A percentile compares a stretch with the other conserved stretches of the same genome.
These are phyloP conservation scores for Deroplatys truncata DNA, from an alignment of 2,888 invertebrate genomes.

Conservation along the genomic window DNA sequence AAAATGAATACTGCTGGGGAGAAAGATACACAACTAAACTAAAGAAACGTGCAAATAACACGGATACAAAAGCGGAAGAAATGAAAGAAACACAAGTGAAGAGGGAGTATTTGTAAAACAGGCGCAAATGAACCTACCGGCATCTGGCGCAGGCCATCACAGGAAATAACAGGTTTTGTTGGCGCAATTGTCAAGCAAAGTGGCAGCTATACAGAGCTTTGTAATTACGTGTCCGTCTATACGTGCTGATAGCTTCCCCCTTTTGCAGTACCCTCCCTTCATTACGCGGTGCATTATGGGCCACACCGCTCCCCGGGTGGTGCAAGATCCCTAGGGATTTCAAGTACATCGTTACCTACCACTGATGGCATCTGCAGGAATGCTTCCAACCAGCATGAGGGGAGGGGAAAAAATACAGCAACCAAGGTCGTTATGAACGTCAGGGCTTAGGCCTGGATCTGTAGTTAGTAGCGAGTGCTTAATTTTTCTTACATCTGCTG, in stretches of 20 bases:
- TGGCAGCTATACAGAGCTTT: neutral
- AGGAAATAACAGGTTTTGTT: neutral
- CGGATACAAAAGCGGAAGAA: neutral
- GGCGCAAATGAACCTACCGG: neutral
- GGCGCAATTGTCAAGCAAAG: too few relatives aligned
- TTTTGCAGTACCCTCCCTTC: too few relatives aligned
- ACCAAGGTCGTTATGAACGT: too few relatives aligned
- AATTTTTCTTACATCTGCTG: too few relatives aligned
- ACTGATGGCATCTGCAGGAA: neutral
- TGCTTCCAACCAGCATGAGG: too few relatives aligned
- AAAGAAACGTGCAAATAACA: too few relatives aligned
- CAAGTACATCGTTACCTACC: neutral
- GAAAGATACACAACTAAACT: too few relatives aligned
- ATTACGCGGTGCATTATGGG: neutral
- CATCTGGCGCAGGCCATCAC: neutral
- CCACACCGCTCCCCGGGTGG: neutral
- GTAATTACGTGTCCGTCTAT: neutral
- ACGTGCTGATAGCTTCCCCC: neutral
- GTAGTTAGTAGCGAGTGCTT: too few relatives aligned
- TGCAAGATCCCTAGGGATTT: neutral
- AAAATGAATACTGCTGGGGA: too few relatives aligned
- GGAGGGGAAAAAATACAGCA: too few relatives aligned
- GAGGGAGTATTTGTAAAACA: too few relatives aligned
- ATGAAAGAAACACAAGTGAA: neutral
- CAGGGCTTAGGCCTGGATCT: too few relatives aligned